Evolutionary conservation across 2,113 vertebrate genomes (phyloP).

Genomic region (Callionymus lyra): DNA sequence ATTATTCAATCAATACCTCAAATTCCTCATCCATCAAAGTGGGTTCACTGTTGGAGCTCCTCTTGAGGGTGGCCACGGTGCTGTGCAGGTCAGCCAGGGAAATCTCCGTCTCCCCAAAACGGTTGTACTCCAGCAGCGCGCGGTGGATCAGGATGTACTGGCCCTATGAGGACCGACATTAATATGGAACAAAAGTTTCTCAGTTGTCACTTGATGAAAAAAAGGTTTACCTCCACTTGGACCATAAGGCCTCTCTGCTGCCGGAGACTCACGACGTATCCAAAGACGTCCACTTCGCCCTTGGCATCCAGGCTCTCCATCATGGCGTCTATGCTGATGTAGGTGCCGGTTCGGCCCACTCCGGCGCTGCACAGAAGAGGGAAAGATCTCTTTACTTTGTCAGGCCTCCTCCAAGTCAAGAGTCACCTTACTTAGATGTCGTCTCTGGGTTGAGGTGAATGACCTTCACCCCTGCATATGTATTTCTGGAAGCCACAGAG

Average conservation of each 20-base stretch:
- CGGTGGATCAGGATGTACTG: constrained; percentile 97
- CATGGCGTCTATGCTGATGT: constrained; percentile 94
- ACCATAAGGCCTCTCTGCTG: constrained; percentile 95
- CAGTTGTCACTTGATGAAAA: background rate
- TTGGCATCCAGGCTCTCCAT: constrained; percentile 86
- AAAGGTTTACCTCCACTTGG: constrained; percentile 83
- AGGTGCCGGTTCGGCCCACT: constrained; percentile 90
- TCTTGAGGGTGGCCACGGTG: constrained; percentile 66
- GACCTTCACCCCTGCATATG: no score
- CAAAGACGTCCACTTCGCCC: constrained; percentile 84
- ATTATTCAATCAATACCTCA: constrained; percentile 72
- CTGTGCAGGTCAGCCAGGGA: constrained; percentile 74
- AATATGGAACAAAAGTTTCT: background rate
- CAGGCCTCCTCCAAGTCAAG: no score
- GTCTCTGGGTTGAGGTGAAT: no score
- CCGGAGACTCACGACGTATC: constrained; percentile 81
- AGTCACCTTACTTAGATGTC: no score
- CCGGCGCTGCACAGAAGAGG: constrained; percentile 71
- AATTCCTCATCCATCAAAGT: constrained; percentile 81
- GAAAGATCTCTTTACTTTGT: no score
- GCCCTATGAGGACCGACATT: constrained; percentile 55
- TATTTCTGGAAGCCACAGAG: no score
- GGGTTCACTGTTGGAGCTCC: constrained; percentile 61
- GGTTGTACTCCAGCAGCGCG: constrained; percentile 86
- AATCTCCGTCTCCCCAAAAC: constrained; percentile 91